Evolutionary conservation across 35 echinoderm and acorn worm genomes (phyloP).

Genomic region (Eucidaris tribuloides): DNA sequence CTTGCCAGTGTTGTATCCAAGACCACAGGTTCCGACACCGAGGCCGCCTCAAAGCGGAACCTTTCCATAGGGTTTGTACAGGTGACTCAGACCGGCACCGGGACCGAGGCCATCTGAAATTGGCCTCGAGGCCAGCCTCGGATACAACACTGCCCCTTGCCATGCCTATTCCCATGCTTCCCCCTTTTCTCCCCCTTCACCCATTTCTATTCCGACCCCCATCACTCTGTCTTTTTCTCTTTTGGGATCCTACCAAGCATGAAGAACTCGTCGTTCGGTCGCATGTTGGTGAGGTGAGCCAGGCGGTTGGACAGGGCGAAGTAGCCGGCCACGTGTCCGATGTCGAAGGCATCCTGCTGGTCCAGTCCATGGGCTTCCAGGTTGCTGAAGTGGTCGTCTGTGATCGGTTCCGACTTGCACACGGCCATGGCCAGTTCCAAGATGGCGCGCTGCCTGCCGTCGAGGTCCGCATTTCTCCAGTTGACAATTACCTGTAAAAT

Average conservation of each 20-base stretch:
- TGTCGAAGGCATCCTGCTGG: conserved; percentile 87
- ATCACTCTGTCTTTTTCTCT: conserved; percentile 10
- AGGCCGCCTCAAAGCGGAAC: too few relatives aligned
- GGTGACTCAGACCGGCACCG: too few relatives aligned
- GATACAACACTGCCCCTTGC: too few relatives aligned
- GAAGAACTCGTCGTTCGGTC: conserved; percentile 91
- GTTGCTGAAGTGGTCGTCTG: conserved; percentile 62
- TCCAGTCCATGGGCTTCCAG: conserved; percentile 86
- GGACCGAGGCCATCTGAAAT: too few relatives aligned
- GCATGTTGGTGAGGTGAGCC: conserved; percentile 69
- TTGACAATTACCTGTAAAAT: conserved; percentile 68
- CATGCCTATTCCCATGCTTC: background rate
- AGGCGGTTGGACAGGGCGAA: conserved; percentile 97
- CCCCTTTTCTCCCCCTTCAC: background rate
- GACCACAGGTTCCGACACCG: too few relatives aligned
- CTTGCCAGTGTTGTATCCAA: too few relatives aligned
- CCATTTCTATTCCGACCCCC: background rate
- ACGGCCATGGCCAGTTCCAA: conserved; percentile 85
- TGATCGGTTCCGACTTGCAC: conserved; percentile 66
- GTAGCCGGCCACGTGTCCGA: conserved; percentile 73
- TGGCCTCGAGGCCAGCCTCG: too few relatives aligned
- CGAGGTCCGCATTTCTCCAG: conserved; percentile 75
- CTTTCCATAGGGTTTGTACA: too few relatives aligned
- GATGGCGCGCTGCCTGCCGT: conserved; percentile 71
- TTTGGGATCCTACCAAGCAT: conserved; percentile 83